Conservation (phyloP, 2,888 invertebrate genomes). For the Acleris laterana region DNA sequence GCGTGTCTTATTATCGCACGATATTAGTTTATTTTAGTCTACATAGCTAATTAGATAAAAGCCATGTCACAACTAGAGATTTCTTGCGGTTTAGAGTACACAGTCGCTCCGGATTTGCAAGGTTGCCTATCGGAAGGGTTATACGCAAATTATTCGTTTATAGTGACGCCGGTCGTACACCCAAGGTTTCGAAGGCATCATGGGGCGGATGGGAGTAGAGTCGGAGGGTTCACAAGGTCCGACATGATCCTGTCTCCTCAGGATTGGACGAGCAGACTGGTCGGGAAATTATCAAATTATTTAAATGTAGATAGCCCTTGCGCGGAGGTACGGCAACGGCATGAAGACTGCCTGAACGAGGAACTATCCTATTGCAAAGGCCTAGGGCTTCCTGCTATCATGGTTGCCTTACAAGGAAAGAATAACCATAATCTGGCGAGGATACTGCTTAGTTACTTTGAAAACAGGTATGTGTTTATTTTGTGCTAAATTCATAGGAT, state of each 20-base stretch:
- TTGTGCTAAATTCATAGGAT: not conserved
- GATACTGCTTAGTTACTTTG: conserved; percentile 81
- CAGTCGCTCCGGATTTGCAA: conserved; percentile 85
- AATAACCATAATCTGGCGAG: conserved; percentile 85
- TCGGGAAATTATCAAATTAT: conserved; percentile 90
- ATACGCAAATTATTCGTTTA: conserved; percentile 88
- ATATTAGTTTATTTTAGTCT: conserved; percentile 2
- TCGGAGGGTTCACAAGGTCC: conserved; percentile 91
- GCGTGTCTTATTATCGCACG: conserved; percentile 13
- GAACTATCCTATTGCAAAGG: conserved; percentile 89
- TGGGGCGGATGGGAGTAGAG: conserved; percentile 84
- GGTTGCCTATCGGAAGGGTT: conserved; percentile 84
- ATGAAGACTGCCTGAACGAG: conserved; percentile 87
- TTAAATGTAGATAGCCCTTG: conserved; percentile 91
- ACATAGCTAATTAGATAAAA: not conserved
- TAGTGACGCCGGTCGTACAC: conserved; percentile 90
- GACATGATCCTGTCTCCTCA: conserved; percentile 89
- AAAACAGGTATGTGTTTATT: conserved; percentile 58
- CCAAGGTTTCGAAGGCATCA: conserved; percentile 86
- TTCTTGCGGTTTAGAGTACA: conserved; percentile 88
- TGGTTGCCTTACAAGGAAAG: conserved; percentile 79
- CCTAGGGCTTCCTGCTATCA: conserved; percentile 88
- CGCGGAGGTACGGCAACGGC: conserved; percentile 82
- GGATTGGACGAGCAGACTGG: conserved; percentile 93
- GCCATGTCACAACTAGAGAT: conserved; percentile 81